Base-by-base conservation (phyloP, 2,113 vertebrate species). In the Alaudala cheleensis region DNA sequence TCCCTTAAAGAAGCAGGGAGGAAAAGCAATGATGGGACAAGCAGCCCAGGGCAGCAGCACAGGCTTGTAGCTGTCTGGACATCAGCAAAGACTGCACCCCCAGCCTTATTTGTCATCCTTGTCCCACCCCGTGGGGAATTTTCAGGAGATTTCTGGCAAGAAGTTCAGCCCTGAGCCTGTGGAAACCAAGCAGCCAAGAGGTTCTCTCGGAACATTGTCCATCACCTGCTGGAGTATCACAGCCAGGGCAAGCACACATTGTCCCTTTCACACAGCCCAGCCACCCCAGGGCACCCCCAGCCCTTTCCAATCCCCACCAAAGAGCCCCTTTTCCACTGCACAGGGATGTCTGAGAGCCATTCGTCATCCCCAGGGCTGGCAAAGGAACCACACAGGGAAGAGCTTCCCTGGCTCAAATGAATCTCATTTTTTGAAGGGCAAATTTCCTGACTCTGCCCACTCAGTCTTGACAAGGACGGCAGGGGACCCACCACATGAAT, bases 391-490 rank as follows among this genome's bases (percentile, higher is more conserved):
- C 92, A 94, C 19, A 91, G 44, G 84, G 85, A 94, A 93, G 92
- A 96, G 85, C 93, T 95, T 96, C 94, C 95, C 56, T 37, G 92
- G 93, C 94, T 95, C 97, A 93, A 95, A 88, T 3, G 45, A 87
- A 62, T 92, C 94, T 96, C 93, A 87, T 96, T 95, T 97, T 97
- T 91, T 93, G 97, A 97, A 98, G 97, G 97, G 96, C 86, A 96
- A 91, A 96, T 96, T 90, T 97, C 90, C 92, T 95, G 49, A 45
- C 86, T 88, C 80, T 95, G 93, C 87, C 88, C 87, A 89, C 92
- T 97, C 93, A 95, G 87, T 97, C 95, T 95, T 97, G 95, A 98
- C 93, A 96, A 96, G 97, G 97, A 95, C 97, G 95, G 92, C 26
- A 33, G 54, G 54, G 51, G 90, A 74, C 77, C 92, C 61, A 84